Evolutionary conservation across 2,797 vertebrate genomes (phyloP).

Genomic region (Siniperca obscura): DNA sequence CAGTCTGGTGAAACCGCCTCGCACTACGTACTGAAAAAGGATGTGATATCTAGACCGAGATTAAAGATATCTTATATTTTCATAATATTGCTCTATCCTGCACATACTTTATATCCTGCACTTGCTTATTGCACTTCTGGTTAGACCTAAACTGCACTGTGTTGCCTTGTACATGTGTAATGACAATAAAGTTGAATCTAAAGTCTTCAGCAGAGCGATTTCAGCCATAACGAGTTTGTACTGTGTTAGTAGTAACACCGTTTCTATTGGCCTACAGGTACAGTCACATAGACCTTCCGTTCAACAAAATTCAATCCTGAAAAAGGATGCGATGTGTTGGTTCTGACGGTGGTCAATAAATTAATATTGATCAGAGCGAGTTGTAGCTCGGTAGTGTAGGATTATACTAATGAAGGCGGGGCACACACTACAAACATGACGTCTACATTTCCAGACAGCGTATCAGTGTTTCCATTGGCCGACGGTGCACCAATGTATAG

Average conservation of each 20-base stretch:
- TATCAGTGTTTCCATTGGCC: background rate
- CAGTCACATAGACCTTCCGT: background rate
- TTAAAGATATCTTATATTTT: background rate
- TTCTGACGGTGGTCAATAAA: too few species aligned
- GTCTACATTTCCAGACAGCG: background rate
- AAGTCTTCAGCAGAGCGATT: background rate
- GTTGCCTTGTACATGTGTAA: too few species aligned
- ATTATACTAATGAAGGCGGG: background rate
- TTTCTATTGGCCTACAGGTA: background rate
- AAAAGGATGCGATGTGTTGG: too few species aligned
- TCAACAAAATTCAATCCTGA: too few species aligned
- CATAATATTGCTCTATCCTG: too few species aligned
- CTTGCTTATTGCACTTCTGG: too few species aligned
- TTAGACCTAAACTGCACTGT: too few species aligned
- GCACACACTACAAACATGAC: background rate
- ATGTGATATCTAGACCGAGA: background rate
- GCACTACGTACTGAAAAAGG: background rate
- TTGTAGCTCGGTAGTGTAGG: background rate
- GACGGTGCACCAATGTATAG: background rate
- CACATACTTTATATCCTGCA: too few species aligned
- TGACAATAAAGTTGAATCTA: too few species aligned
- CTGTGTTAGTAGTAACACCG: too few species aligned
- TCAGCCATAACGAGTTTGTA: background rate
- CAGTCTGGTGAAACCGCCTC: background rate
- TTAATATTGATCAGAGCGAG: too few species aligned